Evolutionary conservation across 1,140 invertebrate species (phyloP).

Genomic region (Bombus sylvicola): DNA sequence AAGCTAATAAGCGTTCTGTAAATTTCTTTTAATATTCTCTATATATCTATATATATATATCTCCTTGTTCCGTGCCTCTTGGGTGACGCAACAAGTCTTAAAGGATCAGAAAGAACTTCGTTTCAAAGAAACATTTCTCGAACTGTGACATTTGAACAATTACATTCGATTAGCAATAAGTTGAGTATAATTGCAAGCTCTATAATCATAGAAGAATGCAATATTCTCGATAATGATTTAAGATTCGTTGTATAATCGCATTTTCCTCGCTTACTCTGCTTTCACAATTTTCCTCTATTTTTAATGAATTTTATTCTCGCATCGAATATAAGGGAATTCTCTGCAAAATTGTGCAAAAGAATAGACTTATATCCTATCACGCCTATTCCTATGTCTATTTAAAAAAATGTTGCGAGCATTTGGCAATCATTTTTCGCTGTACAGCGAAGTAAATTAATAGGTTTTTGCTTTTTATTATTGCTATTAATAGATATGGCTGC

Average conservation of each 20-base stretch:
- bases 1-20: slow-evolving; percentile 2
- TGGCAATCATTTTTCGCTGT: too few relatives aligned
- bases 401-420: too few relatives aligned
- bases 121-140: not conserved
- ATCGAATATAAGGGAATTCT: not conserved
- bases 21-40: not conserved
- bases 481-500: too few relatives aligned
- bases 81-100: not conserved
- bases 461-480: too few relatives aligned
- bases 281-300: not conserved
- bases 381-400: not conserved
- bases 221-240: not conserved
- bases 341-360: not conserved
- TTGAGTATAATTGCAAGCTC: not conserved
- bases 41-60: too few relatives aligned
- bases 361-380: not conserved
- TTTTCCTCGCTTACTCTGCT: not conserved
- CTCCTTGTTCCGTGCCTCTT: not conserved
- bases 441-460: too few relatives aligned
- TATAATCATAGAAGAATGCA: not conserved
- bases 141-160: not conserved
- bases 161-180: not conserved
- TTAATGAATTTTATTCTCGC: not conserved
- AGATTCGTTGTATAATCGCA: not conserved
- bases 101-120: not conserved